Evolutionary conservation across 2,113 vertebrate genomes (phyloP), one percentile per base, ranked within the genome.

Genomic region (Campylorhamphus procurvoides): DNA sequence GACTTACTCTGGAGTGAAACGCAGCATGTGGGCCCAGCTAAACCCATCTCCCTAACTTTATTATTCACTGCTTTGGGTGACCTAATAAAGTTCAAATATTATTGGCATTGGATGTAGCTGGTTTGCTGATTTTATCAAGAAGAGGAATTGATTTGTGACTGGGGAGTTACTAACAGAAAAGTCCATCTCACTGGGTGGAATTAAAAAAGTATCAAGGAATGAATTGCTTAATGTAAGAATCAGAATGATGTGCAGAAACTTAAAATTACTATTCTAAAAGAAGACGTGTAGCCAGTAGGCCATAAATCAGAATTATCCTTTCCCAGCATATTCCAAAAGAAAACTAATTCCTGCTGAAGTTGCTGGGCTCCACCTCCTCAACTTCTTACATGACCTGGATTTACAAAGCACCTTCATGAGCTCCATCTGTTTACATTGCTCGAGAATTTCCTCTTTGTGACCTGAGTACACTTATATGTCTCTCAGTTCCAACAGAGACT

Each of bases 31-130:
- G 77, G 84, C 64, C 72, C 53, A 56, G 62, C 55, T 84, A 75
- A 91, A 87, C 40, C 17, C 62, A 84, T 80, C 25, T 87, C 86
- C 78, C 50, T 86, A 20, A 89, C 82, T 92, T 94, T 75, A 71
- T 94, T 93, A 76, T 89, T 49, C 29, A 46, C n/a, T 79, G n/a
- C 74, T 89, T 77, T 52, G 40, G 49, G 39, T 89, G 69, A 95
- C 81, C 81, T 84, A 95, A 86, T 83, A 92, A 92, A 91, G 69
- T 80, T 63, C 25, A 31, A 52, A 79, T 50, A 88, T 88, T 74
- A 46, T 18, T 79, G 72, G 23, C 29, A 29, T 20, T 69, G 56
- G 35, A 31, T 60, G 62, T 40, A 79, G n/a, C 27, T 87, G 22
- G 18, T 77, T 91, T 83, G 58, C 53, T 84, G 72, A 55, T 86